Percentiles rank a stretch among this genome's conserved stretches.
Evolutionary conservation across 2,888 invertebrate genomes (phyloP).

Genomic region (Ormia ochracea): DNA sequence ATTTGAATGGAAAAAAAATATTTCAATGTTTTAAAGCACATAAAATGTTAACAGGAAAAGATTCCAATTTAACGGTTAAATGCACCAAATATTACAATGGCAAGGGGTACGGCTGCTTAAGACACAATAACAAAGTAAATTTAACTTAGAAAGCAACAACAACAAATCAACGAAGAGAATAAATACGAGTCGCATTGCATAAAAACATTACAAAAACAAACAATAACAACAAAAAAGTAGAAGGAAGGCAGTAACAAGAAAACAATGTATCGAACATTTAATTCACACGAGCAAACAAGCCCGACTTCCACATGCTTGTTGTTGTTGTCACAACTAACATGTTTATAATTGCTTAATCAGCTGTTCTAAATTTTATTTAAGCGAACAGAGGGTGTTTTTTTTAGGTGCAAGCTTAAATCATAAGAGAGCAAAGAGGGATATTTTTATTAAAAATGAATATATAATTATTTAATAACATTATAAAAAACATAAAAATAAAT

Average conservation of each 20-base stretch:
- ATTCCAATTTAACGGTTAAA: constrained; percentile 53
- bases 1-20: too few relatives aligned
- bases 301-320: constrained; percentile 12
- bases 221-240: constrained; percentile 5
- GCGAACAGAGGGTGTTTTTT: too few relatives aligned
- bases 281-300: too few relatives aligned
- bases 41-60: not conserved
- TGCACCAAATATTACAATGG: constrained; percentile 24
- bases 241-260: not conserved
- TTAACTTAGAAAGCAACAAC: not conserved
- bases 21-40: not conserved
- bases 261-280: too few relatives aligned
- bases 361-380: constrained; percentile 50
- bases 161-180: not conserved
- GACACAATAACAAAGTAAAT: constrained; percentile 24
- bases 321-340: constrained; percentile 36
- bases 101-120: constrained; percentile 2
- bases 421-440: too few relatives aligned
- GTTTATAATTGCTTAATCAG: constrained; percentile 57
- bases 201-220: not conserved
- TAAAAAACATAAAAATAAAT: too few relatives aligned
- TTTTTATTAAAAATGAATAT: too few relatives aligned
- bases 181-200: not conserved
- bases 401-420: too few relatives aligned
- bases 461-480: too few relatives aligned